Evolutionary conservation across 1,140 invertebrate genomes (phyloP).

Genomic region (Drosophila lacertosa): DNA sequence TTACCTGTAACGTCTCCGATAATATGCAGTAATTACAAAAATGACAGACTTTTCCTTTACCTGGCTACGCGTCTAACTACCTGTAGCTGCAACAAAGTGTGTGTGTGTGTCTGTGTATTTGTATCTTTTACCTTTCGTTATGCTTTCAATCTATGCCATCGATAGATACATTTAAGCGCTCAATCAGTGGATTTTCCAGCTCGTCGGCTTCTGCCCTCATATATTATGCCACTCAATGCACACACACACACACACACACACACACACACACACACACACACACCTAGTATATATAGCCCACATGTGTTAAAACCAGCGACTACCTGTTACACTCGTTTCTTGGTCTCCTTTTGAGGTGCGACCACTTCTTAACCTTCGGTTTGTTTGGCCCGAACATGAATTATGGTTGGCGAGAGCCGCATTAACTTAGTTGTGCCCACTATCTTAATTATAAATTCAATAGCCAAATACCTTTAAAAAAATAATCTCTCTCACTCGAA

Average conservation of each 20-base stretch:
- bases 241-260: conserved; percentile 12
- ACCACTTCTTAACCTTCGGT: conserved; percentile 17
- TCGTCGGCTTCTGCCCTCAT: conserved; percentile 28
- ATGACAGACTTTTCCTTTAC: conserved; percentile 31
- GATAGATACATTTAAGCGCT: conserved; percentile 53
- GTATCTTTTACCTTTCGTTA: conserved; percentile 33
- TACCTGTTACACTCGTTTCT: conserved; percentile 70
- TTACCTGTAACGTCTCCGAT: conserved; percentile 41
- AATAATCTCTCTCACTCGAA: not conserved
- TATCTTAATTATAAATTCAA: conserved; percentile 44
- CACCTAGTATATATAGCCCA: not conserved
- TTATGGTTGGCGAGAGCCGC: not conserved
- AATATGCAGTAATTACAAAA: conserved; percentile 50
- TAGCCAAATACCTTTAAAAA: conserved; percentile 24
- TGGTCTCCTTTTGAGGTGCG: conserved; percentile 1
- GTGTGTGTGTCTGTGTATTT: conserved; percentile 7
- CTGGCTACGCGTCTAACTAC: conserved; percentile 17
- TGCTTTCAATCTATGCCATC: conserved; percentile 52
- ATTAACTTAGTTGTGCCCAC: not conserved
- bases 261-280: not conserved
- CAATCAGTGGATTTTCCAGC: conserved; percentile 51
- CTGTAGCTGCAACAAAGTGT: not conserved
- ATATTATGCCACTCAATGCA: conserved; percentile 25
- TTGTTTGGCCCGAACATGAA: conserved; percentile 7
- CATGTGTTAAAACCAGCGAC: conserved; percentile 26